Evolutionary conservation across 1,140 invertebrate genomes (phyloP), one percentile per base, ranked within the genome.

Genomic region (Pseudomyrmex flavicornis): DNA sequence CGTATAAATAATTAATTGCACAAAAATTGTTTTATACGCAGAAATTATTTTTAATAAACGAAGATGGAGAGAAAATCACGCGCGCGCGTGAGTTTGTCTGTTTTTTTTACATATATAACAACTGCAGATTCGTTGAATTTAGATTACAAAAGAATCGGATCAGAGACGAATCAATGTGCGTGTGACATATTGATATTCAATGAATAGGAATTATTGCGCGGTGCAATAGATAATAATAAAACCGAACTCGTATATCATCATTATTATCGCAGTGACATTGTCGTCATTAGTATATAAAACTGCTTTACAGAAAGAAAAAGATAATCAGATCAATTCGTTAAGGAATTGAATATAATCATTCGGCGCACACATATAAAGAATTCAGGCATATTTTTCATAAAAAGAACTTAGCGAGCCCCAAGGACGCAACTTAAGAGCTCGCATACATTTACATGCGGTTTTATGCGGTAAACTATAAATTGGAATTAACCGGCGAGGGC

Each of bases 401-500:
- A 35, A 79, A 59, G 52, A 79, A 15, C 76, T 9, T 52, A 50
- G 20, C 15, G 1, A 10, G 52, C 5, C 5, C 5, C 17, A 59
- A 17, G 22, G 20, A 4, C 52, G 54, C 52, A 20, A 69, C 66
- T 79, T 59, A 79, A 58, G 20, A 80, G 44, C 54, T 17, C 66
- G 54, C 76, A 59, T 72, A 59, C 72, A 72, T 59, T 70, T 72
- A 59, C 59, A 61, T 44, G 50, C 20, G 54, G 46, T 80, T 70
- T 80, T 70, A 50, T 59, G 56, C 54, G 54, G 66, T 80, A 70
- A 72, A 70, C 76, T 72, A 72, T 80, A 80, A 80, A 80, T 80
- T 72, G 76, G 76, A 72, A 80, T 80, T 80, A 80, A 80, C 76
- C 44, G 20, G 8, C 8, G 20, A 44, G 59, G 48, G 66, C 56